Base-by-base conservation (phyloP, 2,888 invertebrate genomes). In the Drosophila emarginata region DNA sequence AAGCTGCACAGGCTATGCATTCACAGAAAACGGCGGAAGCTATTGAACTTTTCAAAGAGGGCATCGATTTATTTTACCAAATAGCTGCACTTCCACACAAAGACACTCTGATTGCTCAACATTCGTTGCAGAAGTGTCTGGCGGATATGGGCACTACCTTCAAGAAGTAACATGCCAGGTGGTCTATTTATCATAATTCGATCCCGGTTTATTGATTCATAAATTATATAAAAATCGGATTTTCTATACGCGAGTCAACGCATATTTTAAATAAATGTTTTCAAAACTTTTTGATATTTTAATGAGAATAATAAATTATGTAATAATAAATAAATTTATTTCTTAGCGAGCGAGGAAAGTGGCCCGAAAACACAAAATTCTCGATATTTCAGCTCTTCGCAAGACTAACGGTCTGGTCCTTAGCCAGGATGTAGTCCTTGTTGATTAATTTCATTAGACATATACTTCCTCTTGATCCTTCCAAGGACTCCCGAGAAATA, bases 61-160 rank as follows among this genome's bases (percentile, higher is more conserved):
- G 94, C 0, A 92, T 95, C 5, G 94, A 94, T 78, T 84, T 91
- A 57, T 95, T 94, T 91, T 93, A 94, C 81, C 93, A 93, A 62
- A 91, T 94, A 23, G 95, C 94, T 0, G 91, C 92, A 0, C 92
- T 94, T 0, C 96, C 96, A 0, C 94, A 95, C 76, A 93, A 93
- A 51, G 94, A 94, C 66, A 94, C 95, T 0, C 93, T 95, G 56
- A 91, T 95, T 28, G 95, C 95, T 0, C 95, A 96, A 90, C 95
- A 95, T 83, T 93, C 95, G 0, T 90, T 96, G 37, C 92, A 95
- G 2, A 93, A 94, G 0, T 96, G 95, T 84, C 93, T 94, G 79
- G 94, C 95, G 0, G 92, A 93, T 50, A 88, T 80, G 21, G 91
- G 89, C 12, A 87, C 80, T 4, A 88, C 87, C 3, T 89, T 89